phyloP scores from a whole-genome alignment of 2,797 vertebrate genomes.

The Carapus acus region DNA sequence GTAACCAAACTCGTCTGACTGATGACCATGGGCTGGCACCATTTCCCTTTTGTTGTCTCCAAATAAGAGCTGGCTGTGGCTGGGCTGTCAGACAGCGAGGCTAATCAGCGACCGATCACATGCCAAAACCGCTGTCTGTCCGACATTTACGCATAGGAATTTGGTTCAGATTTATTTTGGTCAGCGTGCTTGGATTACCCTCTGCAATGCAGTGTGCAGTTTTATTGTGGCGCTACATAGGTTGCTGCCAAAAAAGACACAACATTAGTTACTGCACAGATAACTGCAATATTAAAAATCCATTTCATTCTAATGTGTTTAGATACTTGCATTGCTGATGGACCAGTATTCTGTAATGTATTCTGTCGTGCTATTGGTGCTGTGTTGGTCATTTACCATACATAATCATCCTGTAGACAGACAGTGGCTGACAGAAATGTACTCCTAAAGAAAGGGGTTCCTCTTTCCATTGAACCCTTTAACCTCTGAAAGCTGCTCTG shows the following conservation, averaged over 20 bases:
- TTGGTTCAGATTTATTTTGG: too few species aligned
- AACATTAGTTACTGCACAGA: too few species aligned
- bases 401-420: conserved; percentile 9
- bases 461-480: conserved; percentile 25
- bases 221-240: too few species aligned
- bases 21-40: conserved; percentile 19
- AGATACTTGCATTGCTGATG: too few species aligned
- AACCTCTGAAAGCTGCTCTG: conserved; percentile 9
- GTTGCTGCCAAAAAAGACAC: too few species aligned
- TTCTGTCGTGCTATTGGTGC: background rate
- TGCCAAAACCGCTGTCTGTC: conserved; percentile 8
- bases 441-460: background rate
- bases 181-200: too few species aligned
- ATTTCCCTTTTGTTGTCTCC: conserved; percentile 5
- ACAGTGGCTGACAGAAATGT: conserved; percentile 1
- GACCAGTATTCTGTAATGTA: background rate
- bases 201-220: too few species aligned
- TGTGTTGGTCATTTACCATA: background rate
- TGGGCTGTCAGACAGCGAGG: conserved; percentile 1
- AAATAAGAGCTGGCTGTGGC: conserved; percentile 13
- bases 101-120: conserved; percentile 14
- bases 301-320: too few species aligned
- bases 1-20: conserved; percentile 14
- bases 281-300: too few species aligned
- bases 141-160: conserved; percentile 1